Conservation (phyloP, 2,113 vertebrate genomes). For the Megaleporinus macrocephalus region DNA sequence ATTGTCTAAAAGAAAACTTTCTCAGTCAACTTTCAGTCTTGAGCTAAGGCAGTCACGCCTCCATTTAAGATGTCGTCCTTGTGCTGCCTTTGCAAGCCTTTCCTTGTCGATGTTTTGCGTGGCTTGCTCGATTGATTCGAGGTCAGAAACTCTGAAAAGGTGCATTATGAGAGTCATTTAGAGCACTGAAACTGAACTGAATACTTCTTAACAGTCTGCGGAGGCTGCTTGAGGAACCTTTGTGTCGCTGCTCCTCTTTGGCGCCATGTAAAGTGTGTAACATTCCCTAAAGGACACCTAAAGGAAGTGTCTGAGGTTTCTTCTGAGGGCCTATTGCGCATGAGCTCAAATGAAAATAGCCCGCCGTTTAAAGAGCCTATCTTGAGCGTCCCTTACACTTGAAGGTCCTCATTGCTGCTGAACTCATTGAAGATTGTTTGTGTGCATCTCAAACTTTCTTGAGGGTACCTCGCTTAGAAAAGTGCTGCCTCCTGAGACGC, state of each 20-base stretch:
- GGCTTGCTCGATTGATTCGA: background rate
- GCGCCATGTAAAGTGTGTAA: background rate
- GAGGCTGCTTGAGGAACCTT: background rate
- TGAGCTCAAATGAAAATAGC: background rate
- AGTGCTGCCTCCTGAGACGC: background rate
- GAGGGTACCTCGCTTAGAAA: background rate
- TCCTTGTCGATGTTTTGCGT: background rate
- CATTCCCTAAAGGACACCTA: constrained; percentile 17
- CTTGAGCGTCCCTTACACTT: background rate
- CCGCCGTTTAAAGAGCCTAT: background rate
- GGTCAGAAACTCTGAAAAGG: background rate
- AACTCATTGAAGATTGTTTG: background rate
- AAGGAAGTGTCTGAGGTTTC: background rate
- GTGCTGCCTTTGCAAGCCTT: background rate
- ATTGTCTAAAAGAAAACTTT: background rate
- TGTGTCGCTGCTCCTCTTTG: background rate
- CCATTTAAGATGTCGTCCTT: background rate
- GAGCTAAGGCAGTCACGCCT: background rate
- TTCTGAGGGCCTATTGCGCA: background rate
- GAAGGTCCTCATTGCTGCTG: background rate
- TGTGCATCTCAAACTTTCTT: background rate
- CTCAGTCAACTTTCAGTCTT: background rate
- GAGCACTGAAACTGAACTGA: background rate
- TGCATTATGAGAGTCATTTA: background rate
- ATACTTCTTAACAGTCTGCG: background rate